Evolutionary conservation across 1,140 invertebrate species (phyloP), one percentile per base, ranked within the genome.

Genomic region (Triops longicaudatus): DNA sequence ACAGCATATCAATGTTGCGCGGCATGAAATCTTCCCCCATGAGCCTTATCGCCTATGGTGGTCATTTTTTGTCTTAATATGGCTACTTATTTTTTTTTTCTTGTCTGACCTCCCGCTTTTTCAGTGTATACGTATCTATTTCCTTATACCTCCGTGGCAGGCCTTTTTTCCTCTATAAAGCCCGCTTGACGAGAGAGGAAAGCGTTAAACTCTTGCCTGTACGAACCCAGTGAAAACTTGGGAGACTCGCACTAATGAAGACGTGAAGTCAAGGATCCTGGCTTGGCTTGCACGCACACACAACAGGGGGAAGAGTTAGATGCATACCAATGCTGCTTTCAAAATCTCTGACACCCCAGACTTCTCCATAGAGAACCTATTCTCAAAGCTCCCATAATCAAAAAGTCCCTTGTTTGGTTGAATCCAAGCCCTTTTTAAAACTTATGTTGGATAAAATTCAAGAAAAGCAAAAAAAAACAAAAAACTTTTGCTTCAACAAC

Each of bases 211-310:
- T 14, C 50, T 22, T 63, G 50, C 17, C 50, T 63, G 50, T 14
- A 63, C 17, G 50, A 63, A 22, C 50, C 50, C 17, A 22, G 50
- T n/a, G 17, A 63, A 22, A 63, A 11, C 14, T 17, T n/a, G 50
- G 22, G 14, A 63, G 50, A 63, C 17, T 22, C 22, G 17, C 22
- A 63, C 50, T 63, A 63, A 63, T 63, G 50, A 63, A 63, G 50
- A 63, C 50, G 50, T 63, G 50, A 63, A 63, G 50, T 63, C 22
- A 22, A 63, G 22, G 50, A 22, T 22, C 50, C 43, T 44, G 43
- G 11, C 43, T 63, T 63, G 50, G 17, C 50, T 63, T 63, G 50
- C 50, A 63, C 50, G 50, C 50, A 63, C 50, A 63, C 44, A 63
- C 44, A 63, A 63, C 50, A 63, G 17, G 14, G 50, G 50, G 14